These are phyloP conservation scores for Smittia aterrima DNA, from an alignment of 2,888 invertebrate species.

Conservation along the genomic window DNA sequence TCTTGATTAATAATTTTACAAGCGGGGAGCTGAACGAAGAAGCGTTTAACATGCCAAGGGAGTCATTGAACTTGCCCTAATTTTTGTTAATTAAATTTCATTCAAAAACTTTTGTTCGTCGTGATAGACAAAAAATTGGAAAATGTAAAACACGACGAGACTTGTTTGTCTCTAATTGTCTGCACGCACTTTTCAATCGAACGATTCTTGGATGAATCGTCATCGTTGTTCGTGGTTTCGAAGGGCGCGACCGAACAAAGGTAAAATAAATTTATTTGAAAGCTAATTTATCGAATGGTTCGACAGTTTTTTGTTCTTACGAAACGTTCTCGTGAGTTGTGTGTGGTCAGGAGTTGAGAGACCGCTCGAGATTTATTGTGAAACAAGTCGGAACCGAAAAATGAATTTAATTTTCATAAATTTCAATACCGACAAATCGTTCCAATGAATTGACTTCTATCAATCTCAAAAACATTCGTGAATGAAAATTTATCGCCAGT, in stretches of 20 bases:
- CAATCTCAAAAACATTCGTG: not conserved
- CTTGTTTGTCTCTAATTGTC: not conserved
- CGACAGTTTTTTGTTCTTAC: not conserved
- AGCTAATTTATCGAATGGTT: slow-evolving; percentile 1
- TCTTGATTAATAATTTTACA: slow-evolving; percentile 7
- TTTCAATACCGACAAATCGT: not conserved
- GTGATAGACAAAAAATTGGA: not conserved
- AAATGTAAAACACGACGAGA: not conserved
- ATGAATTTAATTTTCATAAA: not conserved
- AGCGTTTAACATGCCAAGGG: not conserved
- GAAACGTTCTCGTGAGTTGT: not conserved
- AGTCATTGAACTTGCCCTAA: not conserved
- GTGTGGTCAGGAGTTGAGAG: not conserved
- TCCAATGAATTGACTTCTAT: not conserved
- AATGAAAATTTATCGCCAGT: slow-evolving; percentile 1
- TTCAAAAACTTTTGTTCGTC: not conserved
- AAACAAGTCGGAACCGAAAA: not conserved
- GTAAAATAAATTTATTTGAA: not conserved
- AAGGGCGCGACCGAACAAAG: slow-evolving; percentile 1
- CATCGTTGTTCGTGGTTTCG: not conserved
- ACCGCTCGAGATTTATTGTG: not conserved
- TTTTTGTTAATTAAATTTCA: not conserved
- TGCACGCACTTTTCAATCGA: slow-evolving; percentile 4
- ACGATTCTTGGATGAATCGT: not conserved
- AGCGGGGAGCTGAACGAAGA: not conserved